phyloP scores from a whole-genome alignment of 1,140 invertebrate species.

The Brachionus rubens region DNA sequence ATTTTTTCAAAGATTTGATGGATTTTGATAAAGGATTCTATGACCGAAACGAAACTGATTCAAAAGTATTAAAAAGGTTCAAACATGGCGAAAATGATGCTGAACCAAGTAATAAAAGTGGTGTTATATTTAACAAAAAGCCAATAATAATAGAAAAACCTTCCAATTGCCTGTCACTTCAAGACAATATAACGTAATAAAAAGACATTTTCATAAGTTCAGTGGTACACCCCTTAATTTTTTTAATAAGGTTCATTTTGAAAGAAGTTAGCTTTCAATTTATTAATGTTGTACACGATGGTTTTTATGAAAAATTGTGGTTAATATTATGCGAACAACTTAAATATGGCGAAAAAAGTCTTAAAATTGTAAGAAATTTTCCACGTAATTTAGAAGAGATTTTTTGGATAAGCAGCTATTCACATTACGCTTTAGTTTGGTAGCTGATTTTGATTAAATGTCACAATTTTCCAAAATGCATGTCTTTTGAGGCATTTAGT shows the following conservation, averaged over 20 bases:
- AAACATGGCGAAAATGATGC: not conserved
- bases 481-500: too few relatives aligned
- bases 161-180: not conserved
- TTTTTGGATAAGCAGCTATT: not conserved
- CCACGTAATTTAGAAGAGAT: not conserved
- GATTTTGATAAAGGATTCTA: constrained; percentile 39
- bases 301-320: constrained; percentile 24
- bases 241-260: not conserved
- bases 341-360: constrained; percentile 21
- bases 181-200: constrained; percentile 11
- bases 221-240: not conserved
- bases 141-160: constrained; percentile 24
- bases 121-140: not conserved
- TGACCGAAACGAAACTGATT: constrained; percentile 23
- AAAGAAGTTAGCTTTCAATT: constrained; percentile 36
- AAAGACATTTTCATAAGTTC: not conserved
- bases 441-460: too few relatives aligned
- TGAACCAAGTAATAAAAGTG: not conserved
- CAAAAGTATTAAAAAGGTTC: not conserved
- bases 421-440: too few relatives aligned
- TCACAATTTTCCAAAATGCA: too few relatives aligned
- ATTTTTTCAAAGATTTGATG: constrained; percentile 42
- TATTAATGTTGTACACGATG: constrained; percentile 1
- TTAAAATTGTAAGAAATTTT: constrained; percentile 23
- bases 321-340: constrained; percentile 29